These are phyloP conservation scores for Corydoras sp. DNA, from an alignment of 2,113 vertebrate genomes.

Conservation along the genomic window DNA sequence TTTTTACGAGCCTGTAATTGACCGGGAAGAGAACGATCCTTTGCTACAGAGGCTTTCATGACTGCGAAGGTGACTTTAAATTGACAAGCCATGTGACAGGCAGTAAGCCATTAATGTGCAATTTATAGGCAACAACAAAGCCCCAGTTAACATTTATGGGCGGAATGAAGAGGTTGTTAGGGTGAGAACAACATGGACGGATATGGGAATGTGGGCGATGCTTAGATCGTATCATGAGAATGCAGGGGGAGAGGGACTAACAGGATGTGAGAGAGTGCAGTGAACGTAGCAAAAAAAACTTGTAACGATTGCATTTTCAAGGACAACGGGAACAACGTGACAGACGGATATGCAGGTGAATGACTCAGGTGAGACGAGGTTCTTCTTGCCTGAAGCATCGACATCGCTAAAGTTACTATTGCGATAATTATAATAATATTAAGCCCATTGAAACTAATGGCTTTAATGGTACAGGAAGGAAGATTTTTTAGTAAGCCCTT, in stretches of 20 bases:
- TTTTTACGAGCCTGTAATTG: background rate
- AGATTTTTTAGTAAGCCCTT: too few species aligned
- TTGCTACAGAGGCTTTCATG: background rate
- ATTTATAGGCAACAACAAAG: constrained; percentile 14
- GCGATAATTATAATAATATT: too few species aligned
- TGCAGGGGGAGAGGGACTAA: constrained; percentile 26
- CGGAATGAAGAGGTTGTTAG: constrained; percentile 1
- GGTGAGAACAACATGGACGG: background rate
- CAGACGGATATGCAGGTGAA: background rate
- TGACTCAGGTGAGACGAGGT: too few species aligned
- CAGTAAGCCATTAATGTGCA: background rate
- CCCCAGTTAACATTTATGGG: background rate
- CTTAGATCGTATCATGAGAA: constrained; percentile 6
- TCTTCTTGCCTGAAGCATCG: too few species aligned
- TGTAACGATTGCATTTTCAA: background rate
- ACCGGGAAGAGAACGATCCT: background rate
- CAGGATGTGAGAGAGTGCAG: constrained; percentile 27
- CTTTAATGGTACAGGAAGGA: too few species aligned
- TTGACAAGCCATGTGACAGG: constrained; percentile 5
- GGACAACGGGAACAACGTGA: constrained; percentile 7
- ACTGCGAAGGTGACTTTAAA: background rate
- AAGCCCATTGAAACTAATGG: too few species aligned
- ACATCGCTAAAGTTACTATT: too few species aligned
- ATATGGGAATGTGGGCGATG: background rate
- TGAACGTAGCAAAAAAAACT: constrained; percentile 19